phyloP scores from a whole-genome alignment of 2,113 vertebrate species.

The Aptenodytes patagonicus region DNA sequence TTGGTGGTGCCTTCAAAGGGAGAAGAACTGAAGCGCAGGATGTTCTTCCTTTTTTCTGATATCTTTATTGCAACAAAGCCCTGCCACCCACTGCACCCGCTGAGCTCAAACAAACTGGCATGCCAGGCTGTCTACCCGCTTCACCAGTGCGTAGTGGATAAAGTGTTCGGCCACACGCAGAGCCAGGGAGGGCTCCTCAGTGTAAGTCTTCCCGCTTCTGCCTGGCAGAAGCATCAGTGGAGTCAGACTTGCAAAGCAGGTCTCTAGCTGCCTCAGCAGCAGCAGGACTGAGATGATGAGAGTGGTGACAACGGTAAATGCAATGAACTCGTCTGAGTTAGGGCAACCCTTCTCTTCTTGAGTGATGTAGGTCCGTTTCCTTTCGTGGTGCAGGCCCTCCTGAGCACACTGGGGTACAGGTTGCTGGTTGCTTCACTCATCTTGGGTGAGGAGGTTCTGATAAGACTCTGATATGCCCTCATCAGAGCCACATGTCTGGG shows the following conservation, averaged over 20 bases:
- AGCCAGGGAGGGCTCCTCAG: conserved; percentile 91
- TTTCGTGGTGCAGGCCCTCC: background rate
- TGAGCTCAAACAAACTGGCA: conserved; percentile 76
- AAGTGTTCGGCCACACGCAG: conserved; percentile 91
- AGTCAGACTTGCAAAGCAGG: background rate
- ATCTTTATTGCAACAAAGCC: conserved; percentile 83
- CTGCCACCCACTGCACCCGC: conserved; percentile 77
- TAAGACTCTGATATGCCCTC: background rate
- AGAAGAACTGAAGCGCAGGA: conserved; percentile 81
- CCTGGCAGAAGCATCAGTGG: background rate
- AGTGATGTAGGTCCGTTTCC: background rate
- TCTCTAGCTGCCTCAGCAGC: background rate
- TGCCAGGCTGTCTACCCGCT: conserved; percentile 83
- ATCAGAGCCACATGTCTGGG: background rate
- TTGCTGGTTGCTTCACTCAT: background rate
- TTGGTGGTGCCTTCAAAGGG: conserved; percentile 84
- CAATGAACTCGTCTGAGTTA: background rate
- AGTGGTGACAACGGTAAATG: background rate
- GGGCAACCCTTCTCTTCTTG: background rate
- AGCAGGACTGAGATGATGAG: background rate
- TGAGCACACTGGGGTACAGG: background rate
- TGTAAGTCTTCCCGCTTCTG: conserved; percentile 74
- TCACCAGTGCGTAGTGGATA: conserved; percentile 82
- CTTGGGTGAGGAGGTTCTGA: background rate
- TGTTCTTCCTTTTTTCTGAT: conserved; percentile 95